These are phyloP conservation scores for Takifugu flavidus DNA, from an alignment of 2,113 vertebrate genomes.

Conservation along the genomic window DNA sequence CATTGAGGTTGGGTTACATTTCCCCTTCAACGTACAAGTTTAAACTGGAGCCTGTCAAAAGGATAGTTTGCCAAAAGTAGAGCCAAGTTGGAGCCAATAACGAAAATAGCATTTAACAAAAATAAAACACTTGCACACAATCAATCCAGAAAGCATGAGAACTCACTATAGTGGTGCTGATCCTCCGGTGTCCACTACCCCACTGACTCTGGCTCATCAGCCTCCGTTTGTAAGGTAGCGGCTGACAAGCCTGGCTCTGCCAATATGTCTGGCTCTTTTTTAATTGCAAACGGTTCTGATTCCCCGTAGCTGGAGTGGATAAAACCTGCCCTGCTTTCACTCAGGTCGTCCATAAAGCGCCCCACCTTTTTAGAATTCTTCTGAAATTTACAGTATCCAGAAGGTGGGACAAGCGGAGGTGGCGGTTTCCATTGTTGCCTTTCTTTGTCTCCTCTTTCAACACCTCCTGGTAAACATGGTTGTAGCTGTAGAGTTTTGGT, in stretches of 20 bases:
- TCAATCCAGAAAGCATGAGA: no score
- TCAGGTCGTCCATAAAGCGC: constrained; percentile 48
- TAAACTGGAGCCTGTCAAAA: no score
- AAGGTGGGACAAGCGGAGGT: constrained; percentile 6
- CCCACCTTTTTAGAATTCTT: constrained; percentile 16
- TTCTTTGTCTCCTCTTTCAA: constrained; percentile 3
- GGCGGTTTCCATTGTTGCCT: constrained; percentile 8
- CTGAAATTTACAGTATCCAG: constrained; percentile 7
- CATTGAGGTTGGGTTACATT: no score
- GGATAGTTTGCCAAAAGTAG: no score
- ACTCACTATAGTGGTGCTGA: no score
- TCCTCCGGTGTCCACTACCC: no score
- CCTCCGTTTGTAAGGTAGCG: neutral
- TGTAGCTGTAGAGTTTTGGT: no score
- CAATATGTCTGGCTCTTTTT: constrained; percentile 42
- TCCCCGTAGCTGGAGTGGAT: constrained; percentile 38
- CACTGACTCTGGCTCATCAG: neutral
- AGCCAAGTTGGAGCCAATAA: no score
- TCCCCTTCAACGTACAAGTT: no score
- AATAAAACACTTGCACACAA: no score
- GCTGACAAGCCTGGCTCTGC: constrained; percentile 6
- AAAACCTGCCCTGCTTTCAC: constrained; percentile 37
- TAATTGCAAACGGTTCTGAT: constrained; percentile 37
- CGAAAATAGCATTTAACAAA: no score
- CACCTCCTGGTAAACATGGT: neutral